A percentile compares a stretch with the other conserved stretches of the same genome.
These are phyloP conservation scores for Harpalus rubripes DNA, from an alignment of 2,888 invertebrate genomes.

Conservation along the genomic window DNA sequence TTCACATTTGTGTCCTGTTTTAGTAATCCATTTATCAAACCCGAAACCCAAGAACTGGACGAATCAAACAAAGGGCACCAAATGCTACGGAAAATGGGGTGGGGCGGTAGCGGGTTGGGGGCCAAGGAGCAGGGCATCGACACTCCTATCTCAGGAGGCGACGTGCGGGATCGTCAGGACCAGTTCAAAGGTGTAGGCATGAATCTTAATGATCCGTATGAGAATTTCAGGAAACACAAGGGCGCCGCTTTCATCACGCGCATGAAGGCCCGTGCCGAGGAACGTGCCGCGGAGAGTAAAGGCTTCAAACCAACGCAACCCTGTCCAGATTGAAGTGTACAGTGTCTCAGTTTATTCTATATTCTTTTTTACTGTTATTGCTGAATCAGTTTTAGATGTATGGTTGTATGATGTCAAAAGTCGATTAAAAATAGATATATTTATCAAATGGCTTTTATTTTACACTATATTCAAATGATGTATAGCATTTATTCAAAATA, in stretches of 20 bases:
- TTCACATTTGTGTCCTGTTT: too few species aligned
- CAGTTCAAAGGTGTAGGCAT: conserved; percentile 97
- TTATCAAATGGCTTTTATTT: conserved; percentile 16
- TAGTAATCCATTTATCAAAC: conserved; percentile 71
- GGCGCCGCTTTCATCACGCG: conserved; percentile 96
- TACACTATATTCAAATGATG: too few species aligned
- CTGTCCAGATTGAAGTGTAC: conserved; percentile 32
- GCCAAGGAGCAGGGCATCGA: conserved; percentile 97
- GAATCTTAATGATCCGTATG: conserved; percentile 96
- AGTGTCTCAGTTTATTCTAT: conserved; percentile 4
- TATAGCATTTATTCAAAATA: too few species aligned
- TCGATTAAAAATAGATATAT: conserved; percentile 24
- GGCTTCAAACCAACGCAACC: conserved; percentile 33
- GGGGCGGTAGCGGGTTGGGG: conserved; percentile 96
- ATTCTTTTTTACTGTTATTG: conserved; percentile 47
- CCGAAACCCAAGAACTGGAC: conserved; percentile 85
- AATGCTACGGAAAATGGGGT: conserved; percentile 98
- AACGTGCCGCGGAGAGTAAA: conserved; percentile 80
- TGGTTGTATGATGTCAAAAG: conserved; percentile 33
- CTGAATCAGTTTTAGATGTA: conserved; percentile 37
- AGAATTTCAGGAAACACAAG: conserved; percentile 97
- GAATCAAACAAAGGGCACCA: conserved; percentile 98
- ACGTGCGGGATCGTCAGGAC: conserved; percentile 93
- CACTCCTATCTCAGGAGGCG: conserved; percentile 94
- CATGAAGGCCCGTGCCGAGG: conserved; percentile 94